Evolutionary conservation across 2,113 vertebrate species (phyloP).

Genomic region (Entomyzon cyanotis): DNA sequence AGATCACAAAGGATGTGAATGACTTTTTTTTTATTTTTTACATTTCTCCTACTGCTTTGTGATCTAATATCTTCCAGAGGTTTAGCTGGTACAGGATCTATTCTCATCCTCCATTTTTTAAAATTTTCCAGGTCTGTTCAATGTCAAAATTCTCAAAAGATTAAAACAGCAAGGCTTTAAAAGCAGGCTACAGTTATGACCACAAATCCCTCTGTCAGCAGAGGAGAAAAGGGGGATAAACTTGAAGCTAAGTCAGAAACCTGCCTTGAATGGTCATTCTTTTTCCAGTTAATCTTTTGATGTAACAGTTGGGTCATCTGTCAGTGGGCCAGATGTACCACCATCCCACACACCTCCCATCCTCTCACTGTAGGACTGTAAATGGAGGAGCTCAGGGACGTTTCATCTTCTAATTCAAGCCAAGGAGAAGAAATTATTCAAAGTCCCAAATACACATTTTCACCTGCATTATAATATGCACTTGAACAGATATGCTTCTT

Average conservation of each 20-base stretch:
- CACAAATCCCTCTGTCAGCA: neutral
- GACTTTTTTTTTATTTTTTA: neutral
- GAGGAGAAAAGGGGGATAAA: neutral
- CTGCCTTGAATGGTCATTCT: neutral
- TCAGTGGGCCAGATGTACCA: neutral
- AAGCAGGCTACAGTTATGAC: neutral
- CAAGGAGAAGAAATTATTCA: neutral
- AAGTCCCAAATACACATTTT: neutral
- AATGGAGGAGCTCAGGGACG: neutral
- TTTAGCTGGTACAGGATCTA: neutral
- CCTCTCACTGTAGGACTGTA: neutral
- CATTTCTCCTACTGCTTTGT: neutral
- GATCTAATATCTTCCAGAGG: neutral
- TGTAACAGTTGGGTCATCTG: neutral
- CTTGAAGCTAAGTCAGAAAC: slow-evolving; percentile 42
- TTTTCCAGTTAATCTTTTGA: slow-evolving; percentile 15
- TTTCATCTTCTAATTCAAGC: neutral
- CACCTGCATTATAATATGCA: neutral
- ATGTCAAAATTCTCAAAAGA: neutral
- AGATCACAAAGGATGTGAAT: neutral
- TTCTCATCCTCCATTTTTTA: neutral
- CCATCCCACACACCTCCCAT: neutral
- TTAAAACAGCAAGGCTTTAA: neutral
- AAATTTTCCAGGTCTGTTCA: neutral
- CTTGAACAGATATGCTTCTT: neutral